Base-by-base conservation (phyloP, 2,888 invertebrate species). In the Cryptocheilus praepositus region DNA sequence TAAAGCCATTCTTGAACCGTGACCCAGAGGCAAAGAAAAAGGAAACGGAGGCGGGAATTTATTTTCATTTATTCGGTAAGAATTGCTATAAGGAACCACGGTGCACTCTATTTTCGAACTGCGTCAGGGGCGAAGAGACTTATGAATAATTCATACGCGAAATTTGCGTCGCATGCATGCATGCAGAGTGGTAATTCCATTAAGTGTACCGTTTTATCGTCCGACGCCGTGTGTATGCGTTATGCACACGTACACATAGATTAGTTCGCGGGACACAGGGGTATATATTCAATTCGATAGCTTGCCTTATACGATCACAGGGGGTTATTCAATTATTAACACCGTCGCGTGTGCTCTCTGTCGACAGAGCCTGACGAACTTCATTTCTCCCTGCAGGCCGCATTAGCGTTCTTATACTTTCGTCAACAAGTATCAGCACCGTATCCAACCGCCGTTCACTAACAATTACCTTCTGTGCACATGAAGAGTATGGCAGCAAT, bases 401-500 rank as follows among this genome's bases (percentile, higher is more conserved):
- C n/a, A n/a, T n/a, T n/a, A n/a, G n/a, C 36, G 7, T 11, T 8
- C 36, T 11, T 11, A 4, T 36, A 7, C 36, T 7, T 11, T 11
- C 36, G 36, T 36, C 36, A 36, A 36, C 36, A 36, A 36, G 36
- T 36, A 36, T 36, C 36, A 11, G 11, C 36, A 7, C 36, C 36
- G 36, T 11, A 11, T 1, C 7, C 3, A 11, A 36, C 11, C 8
- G 36, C 36, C 36, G 36, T 4, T 11, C 13, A 36, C 1, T 36
- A 56, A 18, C 13, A 67, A 71, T 84, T 87, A 89, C 88, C 88
- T 88, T 88, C 86, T 49, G 88, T 87, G 76, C 88, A 88, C 82
- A 88, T 86, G 81, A 88, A 85, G 77, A 89, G 84, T 80, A 89
- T 86, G 80, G 88, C 87, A 83, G 86, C 88, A 80, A 89, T 86